Conservation (phyloP, 2,113 vertebrate genomes). For the Helogale parvula region DNA sequence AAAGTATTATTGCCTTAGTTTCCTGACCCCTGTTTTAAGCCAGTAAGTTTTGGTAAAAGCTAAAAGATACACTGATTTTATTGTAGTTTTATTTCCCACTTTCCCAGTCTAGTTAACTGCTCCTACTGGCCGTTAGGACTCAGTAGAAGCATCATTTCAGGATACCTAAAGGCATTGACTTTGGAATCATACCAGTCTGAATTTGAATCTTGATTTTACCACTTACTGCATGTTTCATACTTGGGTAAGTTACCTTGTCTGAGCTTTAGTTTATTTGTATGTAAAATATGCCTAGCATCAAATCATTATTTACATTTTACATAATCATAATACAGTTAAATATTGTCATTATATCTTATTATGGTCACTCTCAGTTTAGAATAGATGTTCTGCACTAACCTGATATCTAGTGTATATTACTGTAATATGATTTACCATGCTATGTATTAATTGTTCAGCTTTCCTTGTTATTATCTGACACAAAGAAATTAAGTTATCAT, state of each 20-base stretch:
- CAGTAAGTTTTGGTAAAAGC: neutral
- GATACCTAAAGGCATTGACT: neutral
- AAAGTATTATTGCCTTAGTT: neutral
- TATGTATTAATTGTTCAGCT: neutral
- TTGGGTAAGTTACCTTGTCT: neutral
- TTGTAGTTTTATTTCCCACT: neutral
- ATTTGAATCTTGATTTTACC: neutral
- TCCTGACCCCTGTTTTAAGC: neutral
- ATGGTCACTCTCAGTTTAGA: neutral
- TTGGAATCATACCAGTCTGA: neutral
- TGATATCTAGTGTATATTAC: neutral
- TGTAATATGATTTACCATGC: neutral
- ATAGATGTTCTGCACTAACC: neutral
- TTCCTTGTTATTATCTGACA: neutral
- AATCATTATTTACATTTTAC: neutral
- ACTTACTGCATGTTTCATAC: neutral
- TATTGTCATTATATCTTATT: neutral
- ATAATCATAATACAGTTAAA: neutral
- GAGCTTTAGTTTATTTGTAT: neutral
- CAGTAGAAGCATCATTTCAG: neutral
- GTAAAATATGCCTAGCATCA: neutral
- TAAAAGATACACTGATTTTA: neutral
- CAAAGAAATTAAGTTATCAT: neutral
- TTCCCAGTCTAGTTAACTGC: neutral
- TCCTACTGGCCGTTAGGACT: neutral